Evolutionary conservation across 2,888 invertebrate species (phyloP).

Genomic region (Eristalinus aeneus): DNA sequence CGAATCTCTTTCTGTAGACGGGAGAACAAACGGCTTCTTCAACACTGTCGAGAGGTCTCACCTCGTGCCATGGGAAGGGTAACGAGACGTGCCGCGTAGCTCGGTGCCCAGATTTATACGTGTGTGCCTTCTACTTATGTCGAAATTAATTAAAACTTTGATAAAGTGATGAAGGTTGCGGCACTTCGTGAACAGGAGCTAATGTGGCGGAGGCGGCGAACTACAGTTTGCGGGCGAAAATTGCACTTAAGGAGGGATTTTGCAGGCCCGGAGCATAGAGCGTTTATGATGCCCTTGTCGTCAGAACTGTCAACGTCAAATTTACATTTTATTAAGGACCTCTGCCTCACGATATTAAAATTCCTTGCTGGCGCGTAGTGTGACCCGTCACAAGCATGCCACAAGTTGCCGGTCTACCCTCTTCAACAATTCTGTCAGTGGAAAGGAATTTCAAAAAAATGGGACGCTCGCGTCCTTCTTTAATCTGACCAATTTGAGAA

Average conservation of each 20-base stretch:
- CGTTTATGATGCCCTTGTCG: background rate
- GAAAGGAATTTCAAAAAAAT: constrained; percentile 38
- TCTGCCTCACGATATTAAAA: constrained; percentile 22
- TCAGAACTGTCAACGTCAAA: background rate
- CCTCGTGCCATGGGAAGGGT: background rate
- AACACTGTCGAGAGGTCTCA: background rate
- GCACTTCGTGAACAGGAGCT: background rate
- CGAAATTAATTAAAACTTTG: constrained; percentile 64
- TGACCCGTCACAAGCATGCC: constrained; percentile 22
- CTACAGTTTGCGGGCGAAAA: constrained; percentile 10
- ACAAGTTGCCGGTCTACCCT: constrained; percentile 4
- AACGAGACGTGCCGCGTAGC: background rate
- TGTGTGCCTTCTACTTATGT: constrained; percentile 26
- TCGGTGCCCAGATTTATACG: background rate
- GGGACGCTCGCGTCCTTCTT: background rate
- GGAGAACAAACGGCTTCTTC: background rate
- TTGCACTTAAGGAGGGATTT: constrained; percentile 28
- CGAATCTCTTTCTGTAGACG: background rate
- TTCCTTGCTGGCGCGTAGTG: constrained; percentile 33
- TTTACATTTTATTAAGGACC: constrained; percentile 47
- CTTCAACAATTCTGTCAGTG: constrained; percentile 10
- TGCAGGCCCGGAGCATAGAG: background rate
- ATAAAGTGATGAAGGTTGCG: constrained; percentile 26
- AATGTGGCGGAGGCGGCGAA: background rate
- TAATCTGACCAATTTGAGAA: constrained; percentile 23